Percentiles rank a stretch among this genome's conserved stretches.
Conservation (phyloP, 92 coral and sea anemone species). For the Palythoa caribaeorum region DNA sequence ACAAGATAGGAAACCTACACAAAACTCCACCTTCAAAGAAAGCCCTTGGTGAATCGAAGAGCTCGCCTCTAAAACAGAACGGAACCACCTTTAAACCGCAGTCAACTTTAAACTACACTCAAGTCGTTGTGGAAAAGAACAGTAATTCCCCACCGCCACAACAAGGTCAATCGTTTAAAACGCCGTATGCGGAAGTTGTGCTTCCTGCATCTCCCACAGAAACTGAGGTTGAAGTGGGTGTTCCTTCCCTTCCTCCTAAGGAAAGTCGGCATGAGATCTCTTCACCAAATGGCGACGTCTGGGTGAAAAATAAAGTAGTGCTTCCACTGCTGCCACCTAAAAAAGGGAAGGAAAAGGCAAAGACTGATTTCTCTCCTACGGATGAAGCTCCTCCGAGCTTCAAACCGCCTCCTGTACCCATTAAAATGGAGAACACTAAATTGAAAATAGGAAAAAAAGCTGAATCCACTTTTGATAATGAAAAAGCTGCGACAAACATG, state of each 20-base stretch:
- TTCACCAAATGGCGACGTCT: conserved; percentile 60
- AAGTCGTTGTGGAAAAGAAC: conserved; percentile 76
- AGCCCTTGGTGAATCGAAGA: conserved; percentile 4
- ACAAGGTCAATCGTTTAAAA: conserved; percentile 51
- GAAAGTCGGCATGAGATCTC: conserved; percentile 43
- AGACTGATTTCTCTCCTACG: conserved; percentile 1
- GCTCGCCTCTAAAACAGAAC: conserved; percentile 20
- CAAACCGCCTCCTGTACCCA: conserved; percentile 15
- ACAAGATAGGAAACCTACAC: conserved; percentile 32
- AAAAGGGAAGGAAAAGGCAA: conserved; percentile 31
- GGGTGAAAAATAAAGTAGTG: conserved; percentile 72
- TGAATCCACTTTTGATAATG: conserved; percentile 13
- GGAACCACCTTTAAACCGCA: conserved; percentile 46
- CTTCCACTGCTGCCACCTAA: conserved; percentile 74
- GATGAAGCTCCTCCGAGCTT: conserved; percentile 24
- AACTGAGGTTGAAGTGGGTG: conserved; percentile 17
- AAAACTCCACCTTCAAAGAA: conserved; percentile 26
- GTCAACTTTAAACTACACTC: conserved; percentile 48
- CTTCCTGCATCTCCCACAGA: conserved; percentile 61
- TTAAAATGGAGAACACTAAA: neutral
- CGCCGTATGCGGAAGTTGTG: conserved; percentile 91
- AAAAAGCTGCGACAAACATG: conserved; percentile 5
- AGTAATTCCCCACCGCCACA: conserved; percentile 61
- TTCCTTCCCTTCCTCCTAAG: conserved; percentile 74
- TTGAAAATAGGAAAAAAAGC: neutral